Percentiles rank a stretch among this genome's conserved stretches.
phyloP scores from a whole-genome alignment of 2,797 vertebrate genomes.

The Pangasius macronema region DNA sequence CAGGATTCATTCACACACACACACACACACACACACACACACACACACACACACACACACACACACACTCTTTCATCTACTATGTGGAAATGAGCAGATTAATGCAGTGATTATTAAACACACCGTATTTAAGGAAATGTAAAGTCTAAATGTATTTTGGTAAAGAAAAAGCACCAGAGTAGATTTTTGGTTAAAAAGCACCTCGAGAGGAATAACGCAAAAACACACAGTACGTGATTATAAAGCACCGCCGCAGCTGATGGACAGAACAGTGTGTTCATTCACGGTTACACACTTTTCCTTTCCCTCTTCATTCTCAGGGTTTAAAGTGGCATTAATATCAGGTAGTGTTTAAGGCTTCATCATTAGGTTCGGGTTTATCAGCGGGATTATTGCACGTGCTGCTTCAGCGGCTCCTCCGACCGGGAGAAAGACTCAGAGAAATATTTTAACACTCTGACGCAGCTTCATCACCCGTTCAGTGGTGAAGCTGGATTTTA shows the following conservation, averaged over 20 bases:
- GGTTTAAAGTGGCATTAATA: background rate
- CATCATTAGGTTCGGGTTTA: background rate
- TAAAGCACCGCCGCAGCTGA: background rate
- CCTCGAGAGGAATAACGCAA: background rate
- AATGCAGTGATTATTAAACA: background rate
- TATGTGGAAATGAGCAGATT: background rate
- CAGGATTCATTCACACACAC: background rate
- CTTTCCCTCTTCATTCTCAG: background rate
- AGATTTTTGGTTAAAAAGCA: background rate
- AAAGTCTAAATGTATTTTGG: background rate
- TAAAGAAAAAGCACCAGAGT: background rate
- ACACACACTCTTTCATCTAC: background rate
- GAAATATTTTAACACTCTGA: background rate
- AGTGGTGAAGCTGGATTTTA: too few species aligned
- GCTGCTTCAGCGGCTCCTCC: background rate
- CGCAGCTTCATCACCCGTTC: too few species aligned
- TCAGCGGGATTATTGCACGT: background rate
- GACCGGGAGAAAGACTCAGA: background rate
- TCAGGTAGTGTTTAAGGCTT: background rate
- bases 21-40: constrained; percentile 17
- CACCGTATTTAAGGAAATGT: background rate
- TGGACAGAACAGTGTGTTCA: background rate
- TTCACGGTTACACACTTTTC: background rate
- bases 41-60: constrained; percentile 16
- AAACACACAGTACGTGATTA: background rate